Percentiles rank a stretch among this genome's conserved stretches.
These are phyloP conservation scores for Fundulus diaphanus DNA, from an alignment of 2,797 vertebrate genomes.

Conservation along the genomic window DNA sequence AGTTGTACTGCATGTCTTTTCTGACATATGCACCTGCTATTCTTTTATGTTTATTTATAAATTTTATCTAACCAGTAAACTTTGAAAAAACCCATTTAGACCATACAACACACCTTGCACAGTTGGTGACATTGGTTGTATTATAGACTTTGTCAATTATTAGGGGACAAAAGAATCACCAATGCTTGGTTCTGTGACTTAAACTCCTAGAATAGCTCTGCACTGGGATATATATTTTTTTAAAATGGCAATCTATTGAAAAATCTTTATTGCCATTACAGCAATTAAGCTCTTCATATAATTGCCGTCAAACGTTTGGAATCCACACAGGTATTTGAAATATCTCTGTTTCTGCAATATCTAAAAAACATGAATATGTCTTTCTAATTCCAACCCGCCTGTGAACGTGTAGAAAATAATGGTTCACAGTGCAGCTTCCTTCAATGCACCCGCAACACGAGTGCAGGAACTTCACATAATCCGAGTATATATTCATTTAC, in stretches of 20 bases:
- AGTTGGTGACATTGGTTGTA: neutral
- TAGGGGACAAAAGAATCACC: neutral
- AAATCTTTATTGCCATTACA: neutral
- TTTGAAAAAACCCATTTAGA: neutral
- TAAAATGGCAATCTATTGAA: neutral
- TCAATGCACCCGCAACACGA: slow-evolving; percentile 2
- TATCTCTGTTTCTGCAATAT: too few relatives aligned
- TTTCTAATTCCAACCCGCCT: neutral
- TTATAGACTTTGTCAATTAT: neutral
- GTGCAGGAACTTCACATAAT: slow-evolving; percentile 17
- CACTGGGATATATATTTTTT: neutral
- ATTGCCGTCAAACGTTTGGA: too few relatives aligned
- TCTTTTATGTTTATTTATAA: neutral
- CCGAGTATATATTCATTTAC: slow-evolving; percentile 23
- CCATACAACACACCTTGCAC: neutral
- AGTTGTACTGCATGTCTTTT: slow-evolving; percentile 11
- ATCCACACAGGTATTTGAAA: too few relatives aligned
- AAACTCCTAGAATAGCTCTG: neutral
- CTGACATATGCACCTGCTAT: neutral
- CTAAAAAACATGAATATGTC: too few relatives aligned
- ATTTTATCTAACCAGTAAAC: neutral
- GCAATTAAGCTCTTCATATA: neutral
- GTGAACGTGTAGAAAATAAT: neutral
- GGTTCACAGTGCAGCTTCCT: neutral
- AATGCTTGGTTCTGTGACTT: neutral